Evolutionary conservation across 2,797 vertebrate species (phyloP).

Genomic region (Amphiprion clarkii): DNA sequence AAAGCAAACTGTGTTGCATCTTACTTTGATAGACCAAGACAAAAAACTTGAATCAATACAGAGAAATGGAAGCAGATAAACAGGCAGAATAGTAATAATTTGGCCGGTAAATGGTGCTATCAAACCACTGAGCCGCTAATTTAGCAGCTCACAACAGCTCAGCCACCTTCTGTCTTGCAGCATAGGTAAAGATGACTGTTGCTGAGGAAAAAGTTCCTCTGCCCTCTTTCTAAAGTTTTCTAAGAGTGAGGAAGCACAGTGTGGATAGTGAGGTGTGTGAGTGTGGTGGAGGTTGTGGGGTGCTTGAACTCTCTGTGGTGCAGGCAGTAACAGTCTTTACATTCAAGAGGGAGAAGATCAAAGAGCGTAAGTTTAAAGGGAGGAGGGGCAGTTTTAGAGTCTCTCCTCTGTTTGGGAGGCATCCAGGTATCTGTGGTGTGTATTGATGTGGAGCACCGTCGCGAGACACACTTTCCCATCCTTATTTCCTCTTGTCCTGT

Average conservation of each 20-base stretch:
- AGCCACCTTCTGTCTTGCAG: constrained; percentile 41
- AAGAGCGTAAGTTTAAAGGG: constrained; percentile 83
- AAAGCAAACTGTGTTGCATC: constrained; percentile 53
- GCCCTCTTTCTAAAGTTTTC: constrained; percentile 79
- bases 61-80: constrained; percentile 72
- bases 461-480: constrained; percentile 78
- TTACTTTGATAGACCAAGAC: constrained; percentile 54
- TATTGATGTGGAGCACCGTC: constrained; percentile 82
- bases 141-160: constrained; percentile 56
- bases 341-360: constrained; percentile 84
- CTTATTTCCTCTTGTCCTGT: constrained; percentile 83
- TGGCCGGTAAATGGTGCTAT: constrained; percentile 68
- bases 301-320: constrained; percentile 80
- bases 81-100: constrained; percentile 72
- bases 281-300: constrained; percentile 69
- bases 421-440: constrained; percentile 81
- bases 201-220: constrained; percentile 65
- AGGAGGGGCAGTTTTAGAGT: constrained; percentile 74
- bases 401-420: constrained; percentile 82
- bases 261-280: constrained; percentile 71
- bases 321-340: constrained; percentile 80
- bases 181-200: constrained; percentile 55
- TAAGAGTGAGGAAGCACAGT: constrained; percentile 59
- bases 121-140: constrained; percentile 70
- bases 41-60: constrained; percentile 72